Evolutionary conservation across 2,113 vertebrate genomes (phyloP), one percentile per base, ranked within the genome.

Genomic region (Myrmophylax atrothorax): DNA sequence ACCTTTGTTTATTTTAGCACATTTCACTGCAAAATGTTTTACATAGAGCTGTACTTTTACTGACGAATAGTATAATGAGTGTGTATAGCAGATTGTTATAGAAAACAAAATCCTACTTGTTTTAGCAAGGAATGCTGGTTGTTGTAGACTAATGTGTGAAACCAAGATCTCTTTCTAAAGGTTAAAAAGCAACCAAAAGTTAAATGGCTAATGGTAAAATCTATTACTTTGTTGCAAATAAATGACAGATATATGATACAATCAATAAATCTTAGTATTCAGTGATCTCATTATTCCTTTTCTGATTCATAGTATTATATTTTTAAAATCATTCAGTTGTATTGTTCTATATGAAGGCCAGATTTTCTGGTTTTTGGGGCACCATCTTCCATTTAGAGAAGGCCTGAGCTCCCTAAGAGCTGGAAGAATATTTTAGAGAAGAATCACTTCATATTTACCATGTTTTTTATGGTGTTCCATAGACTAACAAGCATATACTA

Each of bases 31-130:
- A 59, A 44, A 53, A 6, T 69, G 73, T 90, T 96, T 90, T 56
- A 70, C 3, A 1, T 12, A 72, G 80, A 69, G n/a, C 38, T 92
- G 18, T 80, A 33, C 25, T 94, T 93, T 49, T 66, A 84, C 40
- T 89, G 64, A 60, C 56, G 83, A 67, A 29, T n/a, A 95, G 64
- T 94, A 88, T 28, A 95, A 44, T 68, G 79, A 92, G 72, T 68
- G 14, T 35, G 8, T 66, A 22, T 68, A 64, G 19, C 55, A 70
- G 56, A 72, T 68, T 90, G 47, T 83, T 56, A 33, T 12, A 70
- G 90, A 46, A 94, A 90, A 91, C 60, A 69, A 89, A 94, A 87
- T n/a, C 33, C 81, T 76, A n/a, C 62, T 38, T 18, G 59, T 63
- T 90, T 86, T 35, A 55, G 66, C 56, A 75, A 85, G 47, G 53